A percentile compares a stretch with the other conserved stretches of the same genome.
phyloP scores from a whole-genome alignment of 2,797 vertebrate genomes.

The Gymnoscopelus microlampas region DNA sequence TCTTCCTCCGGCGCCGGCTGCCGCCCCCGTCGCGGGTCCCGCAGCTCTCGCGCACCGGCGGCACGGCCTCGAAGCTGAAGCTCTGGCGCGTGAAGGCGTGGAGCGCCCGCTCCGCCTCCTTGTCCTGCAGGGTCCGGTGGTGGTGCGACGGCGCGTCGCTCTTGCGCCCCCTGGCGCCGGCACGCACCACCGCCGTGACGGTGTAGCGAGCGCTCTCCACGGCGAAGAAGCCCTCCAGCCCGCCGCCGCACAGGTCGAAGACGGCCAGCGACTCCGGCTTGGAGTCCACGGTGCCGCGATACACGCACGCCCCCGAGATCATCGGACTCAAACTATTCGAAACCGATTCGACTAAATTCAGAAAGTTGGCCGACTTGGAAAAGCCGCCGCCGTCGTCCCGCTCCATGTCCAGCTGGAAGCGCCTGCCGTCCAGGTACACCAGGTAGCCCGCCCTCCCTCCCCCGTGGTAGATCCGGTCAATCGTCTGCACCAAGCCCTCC shows the following conservation, averaged over 20 bases:
- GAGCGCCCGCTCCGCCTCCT: conserved; percentile 74
- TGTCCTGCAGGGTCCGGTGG: conserved; percentile 76
- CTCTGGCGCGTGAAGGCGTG: conserved; percentile 85
- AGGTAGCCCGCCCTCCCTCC: conserved; percentile 93
- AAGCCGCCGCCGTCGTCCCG: conserved; percentile 79
- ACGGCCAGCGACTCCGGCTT: conserved; percentile 89
- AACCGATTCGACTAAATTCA: no score
- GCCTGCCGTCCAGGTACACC: conserved; percentile 85
- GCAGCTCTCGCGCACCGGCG: conserved; percentile 62
- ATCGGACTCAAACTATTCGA: no score
- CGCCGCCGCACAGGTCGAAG: conserved; percentile 89
- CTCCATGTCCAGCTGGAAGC: conserved; percentile 93
- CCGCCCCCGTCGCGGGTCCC: conserved; percentile 68
- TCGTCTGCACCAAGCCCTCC: conserved; percentile 84
- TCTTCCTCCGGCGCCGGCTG: conserved; percentile 43
- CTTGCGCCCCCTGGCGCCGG: conserved; percentile 61
- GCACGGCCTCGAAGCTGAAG: conserved; percentile 77
- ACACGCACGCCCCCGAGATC: conserved; percentile 79
- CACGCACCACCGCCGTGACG: conserved; percentile 77
- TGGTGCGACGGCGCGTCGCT: conserved; percentile 48
- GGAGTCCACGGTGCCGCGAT: conserved; percentile 92
- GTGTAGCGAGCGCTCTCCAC: conserved; percentile 87
- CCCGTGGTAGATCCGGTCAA: conserved; percentile 91
- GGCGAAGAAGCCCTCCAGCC: conserved; percentile 92
- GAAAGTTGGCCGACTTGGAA: no score